Evolutionary conservation across 2,888 invertebrate genomes (phyloP).

Genomic region (Hofmannophila pseudospretella): DNA sequence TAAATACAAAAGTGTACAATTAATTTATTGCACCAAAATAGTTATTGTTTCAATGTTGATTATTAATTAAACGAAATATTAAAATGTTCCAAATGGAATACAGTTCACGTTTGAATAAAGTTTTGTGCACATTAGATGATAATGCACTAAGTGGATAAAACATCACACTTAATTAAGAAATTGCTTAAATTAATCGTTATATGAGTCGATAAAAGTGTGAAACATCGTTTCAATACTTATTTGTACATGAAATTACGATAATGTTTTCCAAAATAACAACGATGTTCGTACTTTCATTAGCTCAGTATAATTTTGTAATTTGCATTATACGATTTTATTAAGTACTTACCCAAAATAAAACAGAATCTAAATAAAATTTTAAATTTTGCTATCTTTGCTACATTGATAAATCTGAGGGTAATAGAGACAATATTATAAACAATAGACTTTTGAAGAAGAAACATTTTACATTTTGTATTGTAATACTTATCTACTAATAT

Average conservation of each 20-base stretch:
- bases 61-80: constrained; percentile 23
- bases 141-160: constrained; percentile 41
- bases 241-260: constrained; percentile 8
- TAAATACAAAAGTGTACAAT: constrained; percentile 41
- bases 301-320: constrained; percentile 24
- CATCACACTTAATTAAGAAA: constrained; percentile 27
- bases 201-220: constrained; percentile 45
- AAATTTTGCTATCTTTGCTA: constrained; percentile 12
- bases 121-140: constrained; percentile 54
- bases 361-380: constrained; percentile 13
- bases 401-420: constrained; percentile 31
- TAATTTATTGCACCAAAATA: constrained; percentile 55
- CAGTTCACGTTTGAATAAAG: constrained; percentile 30
- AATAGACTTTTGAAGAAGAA: too few species aligned
- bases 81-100: constrained; percentile 40
- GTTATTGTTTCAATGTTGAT: constrained; percentile 49
- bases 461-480: too few species aligned
- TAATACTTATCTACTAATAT: background rate
- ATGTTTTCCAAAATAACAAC: constrained; percentile 19
- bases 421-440: constrained; percentile 33
- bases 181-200: constrained; percentile 23
- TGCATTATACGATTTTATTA: constrained; percentile 29
- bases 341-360: constrained; percentile 15
- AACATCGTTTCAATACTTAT: constrained; percentile 24
- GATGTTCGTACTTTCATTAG: constrained; percentile 47